These are phyloP conservation scores for Triplophysa rosa DNA, from an alignment of 2,113 vertebrate genomes.

Conservation along the genomic window DNA sequence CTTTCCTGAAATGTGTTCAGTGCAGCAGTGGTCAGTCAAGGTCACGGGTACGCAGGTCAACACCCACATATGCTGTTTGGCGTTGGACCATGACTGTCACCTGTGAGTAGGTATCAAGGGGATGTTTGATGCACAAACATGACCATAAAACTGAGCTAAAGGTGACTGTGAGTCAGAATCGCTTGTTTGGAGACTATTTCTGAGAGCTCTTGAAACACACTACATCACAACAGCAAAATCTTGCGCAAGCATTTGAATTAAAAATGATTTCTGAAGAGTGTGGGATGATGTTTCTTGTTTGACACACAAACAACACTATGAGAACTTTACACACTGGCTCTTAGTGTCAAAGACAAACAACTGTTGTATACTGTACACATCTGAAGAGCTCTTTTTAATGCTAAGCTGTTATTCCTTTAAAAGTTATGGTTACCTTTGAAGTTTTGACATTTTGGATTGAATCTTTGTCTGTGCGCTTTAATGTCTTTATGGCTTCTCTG, in stretches of 20 bases:
- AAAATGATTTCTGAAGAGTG: constrained; percentile 12
- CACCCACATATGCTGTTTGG: constrained; percentile 18
- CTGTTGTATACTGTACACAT: constrained; percentile 25
- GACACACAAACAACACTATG: constrained; percentile 20
- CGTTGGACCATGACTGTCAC: constrained; percentile 38
- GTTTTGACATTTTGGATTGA: constrained; percentile 6
- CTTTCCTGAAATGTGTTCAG: constrained; percentile 1
- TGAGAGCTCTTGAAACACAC: constrained; percentile 22
- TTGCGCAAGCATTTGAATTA: not conserved
- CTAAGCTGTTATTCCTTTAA: constrained; percentile 3
- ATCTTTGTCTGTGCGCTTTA: not conserved
- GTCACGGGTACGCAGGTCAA: constrained; percentile 34
- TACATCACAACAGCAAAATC: constrained; percentile 8
- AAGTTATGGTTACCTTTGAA: not conserved
- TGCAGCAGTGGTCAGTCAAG: constrained; percentile 36
- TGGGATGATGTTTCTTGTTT: constrained; percentile 26
- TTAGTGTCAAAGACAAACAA: constrained; percentile 32
- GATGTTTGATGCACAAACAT: constrained; percentile 34
- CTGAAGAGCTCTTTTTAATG: not conserved
- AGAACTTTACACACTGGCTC: not conserved
- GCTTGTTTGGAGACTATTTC: constrained; percentile 24
- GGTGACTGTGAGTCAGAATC: constrained; percentile 8
- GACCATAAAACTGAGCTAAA: constrained; percentile 13
- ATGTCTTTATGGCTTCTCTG: not conserved
- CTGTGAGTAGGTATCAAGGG: constrained; percentile 39